Base-by-base conservation (phyloP, 64 coral and sea anemone species). In the Pocillopora verrucosa region DNA sequence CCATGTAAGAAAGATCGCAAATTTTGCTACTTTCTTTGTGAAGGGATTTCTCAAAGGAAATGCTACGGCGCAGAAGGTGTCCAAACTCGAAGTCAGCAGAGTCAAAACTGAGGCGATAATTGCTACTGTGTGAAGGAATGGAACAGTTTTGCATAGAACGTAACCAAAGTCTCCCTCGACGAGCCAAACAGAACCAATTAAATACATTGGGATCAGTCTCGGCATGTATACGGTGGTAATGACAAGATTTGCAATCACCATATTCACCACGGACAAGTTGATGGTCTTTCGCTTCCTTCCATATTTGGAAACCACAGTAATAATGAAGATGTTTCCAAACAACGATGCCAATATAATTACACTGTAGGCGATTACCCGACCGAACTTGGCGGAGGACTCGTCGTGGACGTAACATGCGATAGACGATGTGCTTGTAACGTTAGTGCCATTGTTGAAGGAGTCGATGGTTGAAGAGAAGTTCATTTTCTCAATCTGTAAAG, bases 1-100 rank as follows among this genome's bases (percentile, higher is more conserved):
- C 89, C 89, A 91, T 41, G 74, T 91, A 19, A 91, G 20, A 13
- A 83, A 34, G 16, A 91, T 76, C 13, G 74, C 80, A 58, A 67
- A 38, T 34, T 77, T 91, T 11, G 62, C 79, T 56, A 51, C 63
- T 59, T 78, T 86, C 15, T 51, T 61, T 2, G 82, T 68, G 61
- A 24, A 85, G 38, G 38, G 22, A 25, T 25, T 68, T 72, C 72
- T 85, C 37, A 85, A 22, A 14, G 82, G 82, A 56, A 85, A 85
- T 9, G 56, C 82, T 22, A 85, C 82, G 65, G 61, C 82, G 25
- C 38, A 72, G 51, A 85, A 85, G 9, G 37, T 72, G n/a, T 85
- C 82, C 13, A 85, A 56, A 26, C 82, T 72, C 1, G 64, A 68
- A 19, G 65, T 22, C 1, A 85, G 63, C 14, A 85, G 62, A 72